A percentile compares a stretch with the other conserved stretches of the same genome.
Conservation (phyloP, 1,140 invertebrate species). For the Lepidurus apus region DNA sequence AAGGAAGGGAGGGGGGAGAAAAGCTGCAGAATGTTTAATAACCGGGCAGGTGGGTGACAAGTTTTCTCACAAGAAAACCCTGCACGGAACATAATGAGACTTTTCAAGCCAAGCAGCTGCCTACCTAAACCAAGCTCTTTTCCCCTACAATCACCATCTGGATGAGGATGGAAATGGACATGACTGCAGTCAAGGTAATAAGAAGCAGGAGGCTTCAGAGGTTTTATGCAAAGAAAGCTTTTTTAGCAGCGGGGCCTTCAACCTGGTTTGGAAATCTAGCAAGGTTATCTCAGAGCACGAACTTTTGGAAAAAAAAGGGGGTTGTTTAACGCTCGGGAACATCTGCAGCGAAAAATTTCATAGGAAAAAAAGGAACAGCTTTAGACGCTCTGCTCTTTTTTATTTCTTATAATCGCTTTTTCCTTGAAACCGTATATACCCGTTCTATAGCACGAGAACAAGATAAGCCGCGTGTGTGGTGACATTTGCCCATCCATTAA, state of each 20-base stretch:
- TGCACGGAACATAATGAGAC: background rate
- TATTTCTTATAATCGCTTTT: background rate
- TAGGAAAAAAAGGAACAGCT: background rate
- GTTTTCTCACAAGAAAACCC: constrained; percentile 3
- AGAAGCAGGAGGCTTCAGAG: background rate
- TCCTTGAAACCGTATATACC: no score
- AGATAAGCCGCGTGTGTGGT: constrained; percentile 1
- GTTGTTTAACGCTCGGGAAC: background rate
- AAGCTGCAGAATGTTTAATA: background rate
- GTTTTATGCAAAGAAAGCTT: constrained; percentile 13
- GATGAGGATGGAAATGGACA: constrained; percentile 7
- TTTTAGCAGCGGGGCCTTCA: background rate
- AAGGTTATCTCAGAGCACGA: constrained; percentile 18
- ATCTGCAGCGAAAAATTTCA: background rate
- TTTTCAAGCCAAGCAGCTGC: constrained; percentile 13
- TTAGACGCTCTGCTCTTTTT: background rate
- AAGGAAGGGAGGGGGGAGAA: background rate
- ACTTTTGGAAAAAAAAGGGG: background rate
- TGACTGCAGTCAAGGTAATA: background rate
- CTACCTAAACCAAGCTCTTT: background rate
- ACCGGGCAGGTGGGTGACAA: constrained; percentile 12
- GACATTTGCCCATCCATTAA: background rate
- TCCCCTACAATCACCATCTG: constrained; percentile 18
- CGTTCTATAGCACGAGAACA: background rate
- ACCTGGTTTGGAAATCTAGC: background rate